Evolutionary conservation across 2,888 invertebrate species (phyloP).

Genomic region (Orthosia cruda): DNA sequence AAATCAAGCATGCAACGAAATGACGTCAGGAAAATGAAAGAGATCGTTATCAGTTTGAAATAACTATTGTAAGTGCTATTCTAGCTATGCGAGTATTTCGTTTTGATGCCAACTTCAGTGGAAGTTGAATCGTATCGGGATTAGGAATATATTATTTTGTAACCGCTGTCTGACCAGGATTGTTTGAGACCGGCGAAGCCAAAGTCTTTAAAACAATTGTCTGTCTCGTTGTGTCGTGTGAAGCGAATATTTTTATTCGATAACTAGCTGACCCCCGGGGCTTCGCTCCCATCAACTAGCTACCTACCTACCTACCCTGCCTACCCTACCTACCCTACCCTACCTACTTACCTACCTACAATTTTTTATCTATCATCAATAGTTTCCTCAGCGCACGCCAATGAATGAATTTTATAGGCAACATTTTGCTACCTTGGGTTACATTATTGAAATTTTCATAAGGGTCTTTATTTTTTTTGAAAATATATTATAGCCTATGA

Average conservation of each 20-base stretch:
- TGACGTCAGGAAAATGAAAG: constrained; percentile 50
- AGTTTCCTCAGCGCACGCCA: too few relatives aligned
- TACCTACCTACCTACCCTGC: too few relatives aligned
- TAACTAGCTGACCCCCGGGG: too few relatives aligned
- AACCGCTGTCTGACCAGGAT: background rate
- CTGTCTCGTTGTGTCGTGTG: background rate
- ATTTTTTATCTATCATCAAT: too few relatives aligned
- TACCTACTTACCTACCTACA: too few relatives aligned
- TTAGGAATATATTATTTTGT: background rate
- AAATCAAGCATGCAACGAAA: constrained; percentile 58
- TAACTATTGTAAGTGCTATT: constrained; percentile 41
- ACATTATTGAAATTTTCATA: too few relatives aligned
- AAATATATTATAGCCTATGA: too few relatives aligned
- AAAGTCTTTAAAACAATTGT: background rate
- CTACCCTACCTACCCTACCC: too few relatives aligned
- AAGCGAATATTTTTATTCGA: background rate
- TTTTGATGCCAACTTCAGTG: background rate
- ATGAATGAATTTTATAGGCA: too few relatives aligned
- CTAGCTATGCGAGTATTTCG: constrained; percentile 2
- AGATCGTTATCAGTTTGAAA: constrained; percentile 35
- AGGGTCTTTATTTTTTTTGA: too few relatives aligned
- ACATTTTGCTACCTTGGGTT: too few relatives aligned
- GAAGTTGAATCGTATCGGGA: background rate
- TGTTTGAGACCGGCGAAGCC: background rate
- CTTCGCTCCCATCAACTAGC: too few relatives aligned